Evolutionary conservation across 2,888 invertebrate species (phyloP).

Genomic region (Lepidochitona cinerea): DNA sequence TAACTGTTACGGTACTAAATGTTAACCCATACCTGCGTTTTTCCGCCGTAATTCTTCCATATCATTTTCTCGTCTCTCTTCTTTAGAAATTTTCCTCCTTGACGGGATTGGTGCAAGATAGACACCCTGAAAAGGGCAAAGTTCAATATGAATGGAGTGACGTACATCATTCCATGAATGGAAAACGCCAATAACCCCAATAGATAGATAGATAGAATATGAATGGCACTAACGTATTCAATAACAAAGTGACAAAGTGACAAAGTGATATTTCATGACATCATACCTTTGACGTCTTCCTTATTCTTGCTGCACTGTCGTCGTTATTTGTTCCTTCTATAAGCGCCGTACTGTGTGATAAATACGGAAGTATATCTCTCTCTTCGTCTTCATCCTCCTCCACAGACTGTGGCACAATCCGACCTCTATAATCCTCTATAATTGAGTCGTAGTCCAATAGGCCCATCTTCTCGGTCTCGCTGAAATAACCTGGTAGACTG

Average conservation of each 20-base stretch:
- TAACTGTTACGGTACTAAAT: too few species aligned
- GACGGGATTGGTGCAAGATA: slow-evolving; percentile 28
- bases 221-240: too few species aligned
- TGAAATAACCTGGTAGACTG: slow-evolving; percentile 52
- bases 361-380: neutral
- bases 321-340: too few species aligned
- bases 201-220: too few species aligned
- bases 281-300: slow-evolving; percentile 46
- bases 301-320: slow-evolving; percentile 41
- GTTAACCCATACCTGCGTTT: slow-evolving; percentile 11
- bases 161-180: too few species aligned
- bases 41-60: slow-evolving; percentile 38
- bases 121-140: slow-evolving; percentile 33
- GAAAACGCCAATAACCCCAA: too few species aligned
- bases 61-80: slow-evolving; percentile 25
- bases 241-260: too few species aligned
- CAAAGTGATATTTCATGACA: too few species aligned
- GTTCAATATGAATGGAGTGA: too few species aligned
- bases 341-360: slow-evolving; percentile 24
- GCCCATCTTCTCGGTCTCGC: slow-evolving; percentile 46
- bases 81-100: slow-evolving; percentile 17
- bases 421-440: slow-evolving; percentile 41
- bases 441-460: slow-evolving; percentile 52
- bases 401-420: neutral
- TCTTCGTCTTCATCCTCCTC: neutral